Evolutionary conservation across 2,797 vertebrate genomes (phyloP).

Genomic region (Crocodylus rhombifer): DNA sequence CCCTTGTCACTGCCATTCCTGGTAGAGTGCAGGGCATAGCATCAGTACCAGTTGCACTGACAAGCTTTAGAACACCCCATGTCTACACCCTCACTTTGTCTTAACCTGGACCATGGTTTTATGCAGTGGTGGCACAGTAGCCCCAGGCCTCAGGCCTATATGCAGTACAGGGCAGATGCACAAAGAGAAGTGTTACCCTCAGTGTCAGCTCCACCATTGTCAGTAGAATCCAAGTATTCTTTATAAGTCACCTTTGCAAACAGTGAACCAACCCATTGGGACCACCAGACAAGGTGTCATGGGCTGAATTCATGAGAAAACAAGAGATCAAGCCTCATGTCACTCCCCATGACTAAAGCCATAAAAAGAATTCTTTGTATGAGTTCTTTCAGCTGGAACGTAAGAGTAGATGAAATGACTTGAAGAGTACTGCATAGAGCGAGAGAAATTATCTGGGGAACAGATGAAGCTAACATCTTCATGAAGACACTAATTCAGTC

Average conservation of each 20-base stretch:
- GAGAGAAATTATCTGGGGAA: rapidly evolving
- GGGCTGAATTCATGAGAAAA: neutral
- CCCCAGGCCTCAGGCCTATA: neutral
- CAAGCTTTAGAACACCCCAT: no score
- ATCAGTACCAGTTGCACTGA: neutral
- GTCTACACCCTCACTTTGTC: neutral
- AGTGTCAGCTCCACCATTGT: neutral
- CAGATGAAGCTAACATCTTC: neutral
- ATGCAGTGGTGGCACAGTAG: neutral
- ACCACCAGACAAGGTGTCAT: neutral
- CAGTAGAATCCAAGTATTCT: neutral
- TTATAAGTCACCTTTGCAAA: neutral
- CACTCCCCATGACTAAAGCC: neutral
- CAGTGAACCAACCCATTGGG: neutral
- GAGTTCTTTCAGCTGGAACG: rapidly evolving
- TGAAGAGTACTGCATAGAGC: neutral
- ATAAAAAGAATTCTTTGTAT: neutral
- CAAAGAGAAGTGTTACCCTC: neutral
- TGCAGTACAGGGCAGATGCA: neutral
- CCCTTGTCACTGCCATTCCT: neutral
- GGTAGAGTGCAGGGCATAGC: neutral
- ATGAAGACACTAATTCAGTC: neutral
- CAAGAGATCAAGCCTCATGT: rapidly evolving
- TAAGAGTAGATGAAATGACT: neutral
- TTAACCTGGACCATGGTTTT: neutral